These are phyloP conservation scores for Drosophila virilis DNA, from an alignment of 1,140 invertebrate genomes.

Conservation along the genomic window DNA sequence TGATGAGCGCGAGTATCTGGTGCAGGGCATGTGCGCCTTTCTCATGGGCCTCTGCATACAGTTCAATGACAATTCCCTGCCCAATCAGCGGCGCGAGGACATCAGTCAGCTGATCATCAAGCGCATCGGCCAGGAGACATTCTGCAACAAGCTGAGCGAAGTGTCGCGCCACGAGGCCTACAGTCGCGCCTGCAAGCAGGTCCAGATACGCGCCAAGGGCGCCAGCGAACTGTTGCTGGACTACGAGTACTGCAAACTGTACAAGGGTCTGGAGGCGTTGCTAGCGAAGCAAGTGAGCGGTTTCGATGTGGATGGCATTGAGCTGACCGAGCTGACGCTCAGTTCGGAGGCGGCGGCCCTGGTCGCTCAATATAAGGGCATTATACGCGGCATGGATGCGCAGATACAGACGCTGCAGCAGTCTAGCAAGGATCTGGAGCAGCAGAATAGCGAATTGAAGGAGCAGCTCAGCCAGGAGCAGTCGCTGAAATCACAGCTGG, in stretches of 20 bases:
- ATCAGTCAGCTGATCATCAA: conserved; percentile 94
- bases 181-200: conserved; percentile 95
- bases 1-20: conserved; percentile 94
- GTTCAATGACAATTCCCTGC: conserved; percentile 95
- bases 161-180: conserved; percentile 96
- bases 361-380: conserved; percentile 93
- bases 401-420: conserved; percentile 88
- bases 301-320: conserved; percentile 83
- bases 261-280: conserved; percentile 89
- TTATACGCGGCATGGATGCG: conserved; percentile 94
- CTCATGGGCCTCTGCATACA: conserved; percentile 96
- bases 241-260: conserved; percentile 97
- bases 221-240: conserved; percentile 94
- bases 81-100: conserved; percentile 91
- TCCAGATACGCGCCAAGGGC: conserved; percentile 92
- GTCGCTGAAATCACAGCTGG: conserved; percentile 90
- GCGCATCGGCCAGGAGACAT: conserved; percentile 95
- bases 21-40: conserved; percentile 97
- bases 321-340: conserved; percentile 85
- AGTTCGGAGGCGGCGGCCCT: conserved; percentile 86
- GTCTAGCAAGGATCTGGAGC: conserved; percentile 85
- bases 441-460: conserved; percentile 86
- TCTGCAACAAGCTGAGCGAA: conserved; percentile 93
- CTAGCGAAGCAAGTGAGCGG: conserved; percentile 76
- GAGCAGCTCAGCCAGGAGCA: conserved; percentile 88